Percentiles rank a stretch among this genome's conserved stretches.
Evolutionary conservation across 2,888 invertebrate genomes (phyloP).

Genomic region (Chymomyza procnemis): DNA sequence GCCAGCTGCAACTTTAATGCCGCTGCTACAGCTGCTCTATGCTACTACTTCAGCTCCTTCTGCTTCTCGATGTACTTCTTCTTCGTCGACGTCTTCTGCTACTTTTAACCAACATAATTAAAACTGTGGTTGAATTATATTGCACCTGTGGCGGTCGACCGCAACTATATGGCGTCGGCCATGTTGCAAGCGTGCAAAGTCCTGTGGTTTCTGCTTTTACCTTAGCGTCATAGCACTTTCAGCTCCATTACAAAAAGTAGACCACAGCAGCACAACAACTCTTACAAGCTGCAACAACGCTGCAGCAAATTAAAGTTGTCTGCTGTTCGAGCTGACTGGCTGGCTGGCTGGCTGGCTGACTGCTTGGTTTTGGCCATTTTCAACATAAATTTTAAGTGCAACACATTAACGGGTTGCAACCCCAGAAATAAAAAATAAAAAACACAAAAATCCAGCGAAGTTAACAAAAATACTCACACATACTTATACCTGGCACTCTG

Average conservation of each 20-base stretch:
- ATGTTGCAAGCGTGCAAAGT: conserved; percentile 41
- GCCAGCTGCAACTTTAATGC: conserved; percentile 20
- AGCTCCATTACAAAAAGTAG: conserved; percentile 30
- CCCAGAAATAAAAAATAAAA: no score
- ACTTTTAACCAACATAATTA: conserved; percentile 60
- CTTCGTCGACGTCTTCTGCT: conserved; percentile 17
- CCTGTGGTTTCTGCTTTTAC: conserved; percentile 45
- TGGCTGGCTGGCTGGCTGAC: conserved; percentile 18
- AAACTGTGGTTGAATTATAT: conserved; percentile 67
- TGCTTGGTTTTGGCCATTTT: conserved; percentile 38
- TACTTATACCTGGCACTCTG: conserved; percentile 1
- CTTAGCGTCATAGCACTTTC: conserved; percentile 43
- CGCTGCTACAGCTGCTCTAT: not conserved
- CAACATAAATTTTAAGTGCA: conserved; percentile 67
- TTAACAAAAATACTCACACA: conserved; percentile 7
- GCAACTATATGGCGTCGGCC: conserved; percentile 37
- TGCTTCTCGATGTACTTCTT: not conserved
- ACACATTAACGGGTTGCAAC: conserved; percentile 60
- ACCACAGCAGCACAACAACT: conserved; percentile 13
- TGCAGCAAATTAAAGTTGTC: conserved; percentile 55
- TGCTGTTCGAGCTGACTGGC: not conserved
- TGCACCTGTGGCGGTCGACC: conserved; percentile 68
- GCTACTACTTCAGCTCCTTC: not conserved
- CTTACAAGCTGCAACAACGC: conserved; percentile 9
- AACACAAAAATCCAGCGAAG: conserved; percentile 15